phyloP scores from a whole-genome alignment of 2,113 vertebrate species.

The rat (Rattus norvegicus) region GRCr8 NC_086019.1:108367001-108367500 shows the following conservation, averaged over 20 bases:
- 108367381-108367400: not conserved
- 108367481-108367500: not conserved
- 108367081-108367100: not conserved
- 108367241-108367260: slow-evolving; percentile 68
- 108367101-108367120: slow-evolving; percentile 16
- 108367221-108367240: slow-evolving; percentile 23
- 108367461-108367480: not conserved
- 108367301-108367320: slow-evolving; percentile 59
- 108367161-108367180: not conserved
- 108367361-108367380: not conserved
- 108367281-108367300: slow-evolving; percentile 48
- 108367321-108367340: slow-evolving; percentile 40
- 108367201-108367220: slow-evolving; percentile 46
- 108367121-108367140: slow-evolving; percentile 75
- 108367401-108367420: not conserved
- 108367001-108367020: not conserved
- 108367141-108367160: slow-evolving; percentile 58
- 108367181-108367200: slow-evolving; percentile 60
- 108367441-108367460: not conserved
- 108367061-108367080: not conserved
- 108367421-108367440: not conserved
- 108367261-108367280: slow-evolving; percentile 55
- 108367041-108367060: not conserved
- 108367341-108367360: not conserved
- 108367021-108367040: not conserved